Evolutionary conservation across 2,888 invertebrate species (phyloP).

Genomic region (Hirtodrosophila duncani): DNA sequence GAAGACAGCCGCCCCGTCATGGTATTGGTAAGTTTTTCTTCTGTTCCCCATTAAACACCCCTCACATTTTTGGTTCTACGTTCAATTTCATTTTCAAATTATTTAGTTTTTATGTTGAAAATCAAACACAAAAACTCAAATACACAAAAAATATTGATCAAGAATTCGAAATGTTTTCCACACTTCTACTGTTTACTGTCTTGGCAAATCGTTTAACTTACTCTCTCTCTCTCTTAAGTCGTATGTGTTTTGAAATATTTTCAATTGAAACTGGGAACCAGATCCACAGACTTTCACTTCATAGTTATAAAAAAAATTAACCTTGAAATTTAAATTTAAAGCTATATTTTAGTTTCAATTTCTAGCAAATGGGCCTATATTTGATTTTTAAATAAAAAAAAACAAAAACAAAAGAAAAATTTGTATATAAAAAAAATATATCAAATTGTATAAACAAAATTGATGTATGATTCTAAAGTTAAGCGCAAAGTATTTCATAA

Average conservation of each 20-base stretch:
- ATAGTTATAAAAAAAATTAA: too few species aligned
- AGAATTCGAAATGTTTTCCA: slow-evolving; percentile 4
- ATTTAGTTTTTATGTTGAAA: slow-evolving; percentile 4
- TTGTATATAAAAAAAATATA: too few species aligned
- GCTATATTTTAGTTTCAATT: too few species aligned
- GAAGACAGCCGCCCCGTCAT: slow-evolving; percentile 80
- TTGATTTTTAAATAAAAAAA: too few species aligned
- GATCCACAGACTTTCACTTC: too few species aligned
- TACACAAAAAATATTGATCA: neutral
- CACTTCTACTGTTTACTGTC: slow-evolving; percentile 8
- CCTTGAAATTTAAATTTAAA: too few species aligned
- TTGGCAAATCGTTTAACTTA: too few species aligned
- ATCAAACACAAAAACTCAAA: slow-evolving; percentile 2
- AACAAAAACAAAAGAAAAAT: too few species aligned
- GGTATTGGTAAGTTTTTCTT: slow-evolving; percentile 78
- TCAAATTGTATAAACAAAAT: neutral
- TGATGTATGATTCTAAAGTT: too few species aligned
- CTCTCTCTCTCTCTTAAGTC: slow-evolving; percentile 10
- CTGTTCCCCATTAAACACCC: slow-evolving; percentile 8
- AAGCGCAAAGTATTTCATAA: too few species aligned
- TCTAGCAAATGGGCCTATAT: too few species aligned
- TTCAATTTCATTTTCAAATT: neutral
- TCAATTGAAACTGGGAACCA: too few species aligned
- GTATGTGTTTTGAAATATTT: slow-evolving; percentile 25
- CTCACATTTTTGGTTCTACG: neutral